Evolutionary conservation across 2,113 vertebrate species (phyloP).

Genomic region (Montifringilla adamsi): DNA sequence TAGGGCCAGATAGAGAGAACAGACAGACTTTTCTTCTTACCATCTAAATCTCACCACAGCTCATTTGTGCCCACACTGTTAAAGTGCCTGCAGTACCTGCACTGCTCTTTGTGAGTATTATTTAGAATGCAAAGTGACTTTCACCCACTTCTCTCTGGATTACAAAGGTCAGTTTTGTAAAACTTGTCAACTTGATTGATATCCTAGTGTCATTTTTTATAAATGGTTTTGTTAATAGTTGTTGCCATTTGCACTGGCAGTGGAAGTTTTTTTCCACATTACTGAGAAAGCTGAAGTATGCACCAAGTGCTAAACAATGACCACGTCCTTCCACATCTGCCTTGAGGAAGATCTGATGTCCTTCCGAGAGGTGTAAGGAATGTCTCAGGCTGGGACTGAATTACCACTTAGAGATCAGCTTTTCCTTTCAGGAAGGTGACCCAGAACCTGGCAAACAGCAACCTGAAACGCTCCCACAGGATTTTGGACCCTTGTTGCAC

Average conservation of each 20-base stretch:
- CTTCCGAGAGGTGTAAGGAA: neutral
- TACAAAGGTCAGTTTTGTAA: conserved; percentile 34
- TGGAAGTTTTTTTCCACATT: conserved; percentile 3
- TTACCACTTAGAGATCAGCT: neutral
- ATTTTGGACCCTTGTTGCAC: neutral
- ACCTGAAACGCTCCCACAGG: neutral
- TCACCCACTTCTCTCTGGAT: neutral
- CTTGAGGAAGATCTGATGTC: neutral
- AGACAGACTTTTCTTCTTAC: neutral
- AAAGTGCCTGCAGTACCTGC: neutral
- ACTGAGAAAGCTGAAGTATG: conserved; percentile 16
- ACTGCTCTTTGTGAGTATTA: neutral
- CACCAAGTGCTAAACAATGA: neutral
- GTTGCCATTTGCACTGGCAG: neutral
- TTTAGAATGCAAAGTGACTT: conserved; percentile 2
- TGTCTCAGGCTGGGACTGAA: neutral
- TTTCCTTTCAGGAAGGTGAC: neutral
- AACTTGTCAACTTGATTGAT: conserved; percentile 70
- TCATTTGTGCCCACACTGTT: neutral
- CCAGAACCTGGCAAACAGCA: neutral
- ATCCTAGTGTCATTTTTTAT: conserved; percentile 33
- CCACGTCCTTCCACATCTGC: neutral
- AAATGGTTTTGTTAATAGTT: conserved; percentile 56
- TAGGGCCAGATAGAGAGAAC: neutral
- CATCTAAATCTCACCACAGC: neutral